Evolutionary conservation across 2,797 vertebrate genomes (phyloP).

Genomic region (Holocentrus rufus): DNA sequence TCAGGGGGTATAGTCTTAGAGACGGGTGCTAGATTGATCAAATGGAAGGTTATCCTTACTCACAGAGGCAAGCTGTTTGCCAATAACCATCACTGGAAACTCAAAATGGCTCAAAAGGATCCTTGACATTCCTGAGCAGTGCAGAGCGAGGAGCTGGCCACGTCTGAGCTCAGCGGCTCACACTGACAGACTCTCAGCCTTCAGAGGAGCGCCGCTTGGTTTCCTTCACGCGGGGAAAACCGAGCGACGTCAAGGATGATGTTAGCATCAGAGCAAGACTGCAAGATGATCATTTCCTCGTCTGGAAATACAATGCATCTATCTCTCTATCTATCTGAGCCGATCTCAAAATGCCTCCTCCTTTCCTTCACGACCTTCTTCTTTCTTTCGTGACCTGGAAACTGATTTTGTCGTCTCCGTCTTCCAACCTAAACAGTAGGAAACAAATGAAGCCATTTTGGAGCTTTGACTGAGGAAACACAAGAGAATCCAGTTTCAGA

Average conservation of each 20-base stretch:
- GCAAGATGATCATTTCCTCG: too few species aligned
- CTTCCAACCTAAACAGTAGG: too few species aligned
- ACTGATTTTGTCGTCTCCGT: too few species aligned
- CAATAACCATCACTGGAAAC: constrained; percentile 82
- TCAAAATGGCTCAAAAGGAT: constrained; percentile 77
- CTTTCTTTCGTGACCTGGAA: too few species aligned
- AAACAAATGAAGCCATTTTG: too few species aligned
- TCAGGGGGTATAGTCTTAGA: constrained; percentile 79
- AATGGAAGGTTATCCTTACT: constrained; percentile 84
- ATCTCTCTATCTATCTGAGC: neutral
- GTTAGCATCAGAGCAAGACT: neutral
- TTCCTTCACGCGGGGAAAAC: constrained; percentile 16
- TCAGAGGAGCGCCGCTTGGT: neutral
- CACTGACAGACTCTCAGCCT: neutral
- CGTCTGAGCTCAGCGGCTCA: constrained; percentile 10
- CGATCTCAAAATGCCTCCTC: too few species aligned
- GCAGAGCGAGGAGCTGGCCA: constrained; percentile 45
- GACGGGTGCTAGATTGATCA: constrained; percentile 82
- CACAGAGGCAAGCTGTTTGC: constrained; percentile 85
- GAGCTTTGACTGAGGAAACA: too few species aligned
- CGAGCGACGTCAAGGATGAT: neutral
- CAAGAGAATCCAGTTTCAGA: too few species aligned
- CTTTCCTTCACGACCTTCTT: too few species aligned
- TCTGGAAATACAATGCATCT: neutral
- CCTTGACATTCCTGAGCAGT: constrained; percentile 71